phyloP scores from a whole-genome alignment of 2,888 invertebrate species.

The Acrobasis repandana region DNA sequence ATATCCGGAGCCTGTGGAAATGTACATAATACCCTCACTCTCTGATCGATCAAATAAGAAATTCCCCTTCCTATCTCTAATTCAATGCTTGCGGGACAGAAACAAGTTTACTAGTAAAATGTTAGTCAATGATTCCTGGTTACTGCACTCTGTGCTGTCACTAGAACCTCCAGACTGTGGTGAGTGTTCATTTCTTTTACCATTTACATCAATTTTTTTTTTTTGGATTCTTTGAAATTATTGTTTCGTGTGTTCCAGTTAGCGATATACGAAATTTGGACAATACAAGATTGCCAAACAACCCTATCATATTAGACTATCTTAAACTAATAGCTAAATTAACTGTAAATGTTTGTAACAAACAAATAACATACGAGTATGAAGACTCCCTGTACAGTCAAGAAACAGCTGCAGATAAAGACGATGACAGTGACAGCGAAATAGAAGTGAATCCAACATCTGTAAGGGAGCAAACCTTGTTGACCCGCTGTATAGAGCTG shows the following conservation, averaged over 20 bases:
- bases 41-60: conserved; percentile 60
- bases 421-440: conserved; percentile 84
- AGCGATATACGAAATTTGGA: conserved; percentile 77
- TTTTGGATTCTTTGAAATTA: neutral
- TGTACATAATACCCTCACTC: conserved; percentile 87
- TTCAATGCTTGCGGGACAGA: conserved; percentile 67
- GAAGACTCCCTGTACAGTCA: conserved; percentile 76
- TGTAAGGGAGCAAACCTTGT: conserved; percentile 68
- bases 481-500: conserved; percentile 84
- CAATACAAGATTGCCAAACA: conserved; percentile 81
- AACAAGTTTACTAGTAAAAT: conserved; percentile 70
- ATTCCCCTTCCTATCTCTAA: conserved; percentile 80
- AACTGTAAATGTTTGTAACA: conserved; percentile 70
- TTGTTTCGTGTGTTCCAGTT: conserved; percentile 54
- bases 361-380: conserved; percentile 69
- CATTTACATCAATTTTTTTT: neutral
- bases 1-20: conserved; percentile 86
- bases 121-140: conserved; percentile 82
- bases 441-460: conserved; percentile 75
- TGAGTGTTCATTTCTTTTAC: conserved; percentile 59
- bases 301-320: conserved; percentile 65
- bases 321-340: conserved; percentile 73
- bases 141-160: conserved; percentile 86
- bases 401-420: conserved; percentile 75
- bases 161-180: conserved; percentile 86